Evolutionary conservation across 2,113 vertebrate genomes (phyloP).

Genomic region (Corapipo altera): DNA sequence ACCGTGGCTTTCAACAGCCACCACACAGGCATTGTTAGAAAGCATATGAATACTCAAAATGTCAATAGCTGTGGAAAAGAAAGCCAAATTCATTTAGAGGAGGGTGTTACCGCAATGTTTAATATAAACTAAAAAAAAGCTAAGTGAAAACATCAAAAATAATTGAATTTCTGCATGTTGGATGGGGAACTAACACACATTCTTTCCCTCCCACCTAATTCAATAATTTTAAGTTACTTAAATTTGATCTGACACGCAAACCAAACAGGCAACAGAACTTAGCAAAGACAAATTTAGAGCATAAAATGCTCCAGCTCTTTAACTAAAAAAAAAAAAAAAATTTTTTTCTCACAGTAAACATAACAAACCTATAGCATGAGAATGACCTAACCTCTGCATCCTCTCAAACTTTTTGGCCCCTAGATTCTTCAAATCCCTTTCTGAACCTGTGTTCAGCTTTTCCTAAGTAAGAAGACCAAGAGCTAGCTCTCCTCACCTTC

Average conservation of each 20-base stretch:
- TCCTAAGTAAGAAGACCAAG: not conserved
- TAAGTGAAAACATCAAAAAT: not conserved
- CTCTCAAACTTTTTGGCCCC: not conserved
- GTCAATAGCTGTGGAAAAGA: not conserved
- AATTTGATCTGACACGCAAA: not conserved
- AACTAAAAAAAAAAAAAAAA: not conserved
- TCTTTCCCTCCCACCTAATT: not conserved
- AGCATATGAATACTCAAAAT: fast-evolving
- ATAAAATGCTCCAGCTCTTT: not conserved
- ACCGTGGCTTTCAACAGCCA: not conserved
- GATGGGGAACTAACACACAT: not conserved
- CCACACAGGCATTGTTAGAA: not conserved
- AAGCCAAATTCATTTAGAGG: not conserved
- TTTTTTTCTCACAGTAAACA: not conserved
- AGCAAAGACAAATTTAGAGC: not conserved
- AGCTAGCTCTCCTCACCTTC: not conserved
- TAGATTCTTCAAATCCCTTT: not conserved
- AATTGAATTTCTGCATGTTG: not conserved
- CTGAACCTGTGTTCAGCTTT: not conserved
- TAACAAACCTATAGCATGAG: not conserved
- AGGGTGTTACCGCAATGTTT: not conserved
- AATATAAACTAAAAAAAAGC: not conserved
- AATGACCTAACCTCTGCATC: not conserved
- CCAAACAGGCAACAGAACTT: not conserved
- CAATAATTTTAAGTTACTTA: not conserved